phyloP scores from a whole-genome alignment of 53 echinoderm and acorn worm species.

The Crossaster papposus region DNA sequence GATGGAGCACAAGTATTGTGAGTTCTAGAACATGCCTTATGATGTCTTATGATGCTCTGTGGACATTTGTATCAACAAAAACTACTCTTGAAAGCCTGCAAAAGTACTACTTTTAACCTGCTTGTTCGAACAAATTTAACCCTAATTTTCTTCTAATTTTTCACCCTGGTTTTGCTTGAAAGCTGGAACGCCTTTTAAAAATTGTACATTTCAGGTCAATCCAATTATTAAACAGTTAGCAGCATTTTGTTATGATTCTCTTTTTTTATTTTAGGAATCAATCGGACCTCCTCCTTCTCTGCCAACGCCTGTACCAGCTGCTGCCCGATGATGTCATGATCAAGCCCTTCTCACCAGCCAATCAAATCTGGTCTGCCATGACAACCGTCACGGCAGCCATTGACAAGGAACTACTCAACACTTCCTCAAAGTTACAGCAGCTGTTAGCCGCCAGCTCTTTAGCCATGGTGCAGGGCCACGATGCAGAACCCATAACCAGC shows the following conservation, averaged over 20 bases:
- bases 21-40: no score
- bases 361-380: slow-evolving; percentile 36
- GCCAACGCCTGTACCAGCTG: slow-evolving; percentile 51
- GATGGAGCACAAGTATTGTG: no score
- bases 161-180: background rate
- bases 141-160: no score
- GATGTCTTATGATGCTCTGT: no score
- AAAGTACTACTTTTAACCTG: no score
- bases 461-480: slow-evolving; percentile 25
- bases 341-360: slow-evolving; percentile 33
- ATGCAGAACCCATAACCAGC: background rate
- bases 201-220: no score
- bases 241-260: background rate
- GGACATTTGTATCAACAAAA: no score
- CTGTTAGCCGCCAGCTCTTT: background rate
- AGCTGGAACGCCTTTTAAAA: no score
- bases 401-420: slow-evolving; percentile 29
- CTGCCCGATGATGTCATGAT: slow-evolving; percentile 67
- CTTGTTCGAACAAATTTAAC: no score
- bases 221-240: no score
- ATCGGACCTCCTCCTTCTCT: slow-evolving; percentile 46
- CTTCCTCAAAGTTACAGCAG: background rate
- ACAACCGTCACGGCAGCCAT: slow-evolving; percentile 37
- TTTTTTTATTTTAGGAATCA: slow-evolving; percentile 53
- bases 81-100: no score